Conservation (phyloP, 1,140 invertebrate species). For the Leguminivora glycinivorella region DNA sequence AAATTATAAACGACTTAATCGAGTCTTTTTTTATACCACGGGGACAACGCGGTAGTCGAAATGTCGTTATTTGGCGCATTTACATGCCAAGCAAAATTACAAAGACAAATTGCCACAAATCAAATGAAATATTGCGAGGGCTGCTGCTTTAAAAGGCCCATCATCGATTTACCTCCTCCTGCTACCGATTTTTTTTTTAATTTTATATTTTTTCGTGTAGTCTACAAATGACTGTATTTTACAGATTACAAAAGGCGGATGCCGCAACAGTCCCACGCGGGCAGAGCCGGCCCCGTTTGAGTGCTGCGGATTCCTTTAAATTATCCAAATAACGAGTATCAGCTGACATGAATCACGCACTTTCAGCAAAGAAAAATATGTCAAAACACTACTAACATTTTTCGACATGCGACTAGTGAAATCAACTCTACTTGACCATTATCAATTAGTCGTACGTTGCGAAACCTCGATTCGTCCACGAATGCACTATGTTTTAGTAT, state of each 20-base stretch:
- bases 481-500: constrained; percentile 74
- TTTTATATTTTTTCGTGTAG: constrained; percentile 54
- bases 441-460: constrained; percentile 67
- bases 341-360: constrained; percentile 81
- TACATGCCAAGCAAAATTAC: too few species aligned
- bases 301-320: constrained; percentile 62
- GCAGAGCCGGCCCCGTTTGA: constrained; percentile 52
- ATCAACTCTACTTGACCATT: constrained; percentile 79
- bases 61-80: too few species aligned
- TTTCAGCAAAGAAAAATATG: constrained; percentile 81
- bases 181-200: constrained; percentile 44
- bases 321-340: constrained; percentile 66
- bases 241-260: constrained; percentile 59
- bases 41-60: too few species aligned
- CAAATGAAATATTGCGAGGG: neutral
- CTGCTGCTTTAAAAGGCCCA: neutral
- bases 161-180: neutral
- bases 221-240: constrained; percentile 73
- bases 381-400: constrained; percentile 80
- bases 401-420: constrained; percentile 79
- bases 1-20: too few species aligned
- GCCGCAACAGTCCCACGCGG: constrained; percentile 66
- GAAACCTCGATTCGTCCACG: constrained; percentile 66
- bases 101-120: too few species aligned
- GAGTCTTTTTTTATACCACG: too few species aligned